phyloP scores from a whole-genome alignment of 2,888 invertebrate species.

The Fragum fragum region DNA sequence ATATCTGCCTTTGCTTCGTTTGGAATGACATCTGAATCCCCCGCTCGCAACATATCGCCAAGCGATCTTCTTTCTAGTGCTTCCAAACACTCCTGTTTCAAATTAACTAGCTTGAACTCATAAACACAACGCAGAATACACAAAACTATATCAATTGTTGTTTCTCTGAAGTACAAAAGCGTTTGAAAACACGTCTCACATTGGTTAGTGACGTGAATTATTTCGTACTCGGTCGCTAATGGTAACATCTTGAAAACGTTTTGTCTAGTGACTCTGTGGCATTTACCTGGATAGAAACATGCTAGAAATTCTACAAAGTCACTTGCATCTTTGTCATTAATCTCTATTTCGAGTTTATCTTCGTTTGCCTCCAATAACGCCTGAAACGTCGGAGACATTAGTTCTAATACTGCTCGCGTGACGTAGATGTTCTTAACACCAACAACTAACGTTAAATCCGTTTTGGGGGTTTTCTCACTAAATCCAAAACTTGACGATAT shows the following conservation, averaged over 20 bases:
- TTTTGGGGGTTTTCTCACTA: neutral
- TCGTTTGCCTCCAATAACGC: constrained; percentile 9
- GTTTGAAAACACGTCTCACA: constrained; percentile 4
- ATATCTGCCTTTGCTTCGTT: neutral
- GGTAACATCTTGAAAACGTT: constrained; percentile 2
- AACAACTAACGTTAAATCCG: constrained; percentile 5
- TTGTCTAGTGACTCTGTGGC: neutral
- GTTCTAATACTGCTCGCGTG: constrained; percentile 4
- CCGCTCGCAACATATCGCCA: neutral
- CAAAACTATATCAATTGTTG: neutral
- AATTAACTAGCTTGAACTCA: neutral
- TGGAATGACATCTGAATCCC: neutral
- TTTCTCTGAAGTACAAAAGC: neutral
- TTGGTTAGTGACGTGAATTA: neutral
- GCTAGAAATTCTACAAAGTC: neutral
- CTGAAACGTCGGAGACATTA: neutral
- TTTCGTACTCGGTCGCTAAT: constrained; percentile 2
- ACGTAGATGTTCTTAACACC: neutral
- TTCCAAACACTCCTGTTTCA: neutral
- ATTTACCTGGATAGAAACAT: constrained; percentile 9
- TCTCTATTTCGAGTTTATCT: neutral
- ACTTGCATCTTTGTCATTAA: neutral
- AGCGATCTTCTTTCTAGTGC: constrained; percentile 2
- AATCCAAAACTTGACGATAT: neutral
- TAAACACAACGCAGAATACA: neutral